Evolutionary conservation across 2,888 invertebrate species (phyloP).

Genomic region (Tipula confusa): DNA sequence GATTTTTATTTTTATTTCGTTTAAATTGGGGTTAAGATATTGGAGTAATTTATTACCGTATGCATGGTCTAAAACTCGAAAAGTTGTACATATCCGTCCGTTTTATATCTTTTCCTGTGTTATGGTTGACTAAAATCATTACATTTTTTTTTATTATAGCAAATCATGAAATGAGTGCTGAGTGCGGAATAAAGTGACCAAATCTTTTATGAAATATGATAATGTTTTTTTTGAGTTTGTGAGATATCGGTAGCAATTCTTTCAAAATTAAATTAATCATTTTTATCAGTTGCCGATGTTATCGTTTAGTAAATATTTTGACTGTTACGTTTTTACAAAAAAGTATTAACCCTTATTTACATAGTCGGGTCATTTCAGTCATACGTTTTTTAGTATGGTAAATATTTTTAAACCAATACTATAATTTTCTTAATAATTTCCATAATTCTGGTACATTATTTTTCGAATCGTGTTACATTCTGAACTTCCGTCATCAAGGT

Average conservation of each 20-base stretch:
- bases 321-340: too few species aligned
- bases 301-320: too few species aligned
- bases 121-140: neutral
- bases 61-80: neutral
- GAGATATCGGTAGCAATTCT: neutral
- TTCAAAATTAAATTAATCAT: neutral
- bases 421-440: too few species aligned
- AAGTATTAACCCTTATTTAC: too few species aligned
- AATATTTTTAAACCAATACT: too few species aligned
- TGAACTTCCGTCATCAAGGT: too few species aligned
- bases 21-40: neutral
- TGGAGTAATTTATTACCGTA: neutral
- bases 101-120: neutral
- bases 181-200: neutral
- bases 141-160: neutral
- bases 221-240: neutral
- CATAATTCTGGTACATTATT: too few species aligned
- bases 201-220: neutral
- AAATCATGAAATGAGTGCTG: neutral
- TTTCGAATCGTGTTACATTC: too few species aligned
- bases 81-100: neutral
- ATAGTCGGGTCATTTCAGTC: too few species aligned
- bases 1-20: neutral
- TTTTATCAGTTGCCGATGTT: too few species aligned
- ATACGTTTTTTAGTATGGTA: too few species aligned